phyloP scores from a whole-genome alignment of 2,888 invertebrate species.

The Noctua comes region DNA sequence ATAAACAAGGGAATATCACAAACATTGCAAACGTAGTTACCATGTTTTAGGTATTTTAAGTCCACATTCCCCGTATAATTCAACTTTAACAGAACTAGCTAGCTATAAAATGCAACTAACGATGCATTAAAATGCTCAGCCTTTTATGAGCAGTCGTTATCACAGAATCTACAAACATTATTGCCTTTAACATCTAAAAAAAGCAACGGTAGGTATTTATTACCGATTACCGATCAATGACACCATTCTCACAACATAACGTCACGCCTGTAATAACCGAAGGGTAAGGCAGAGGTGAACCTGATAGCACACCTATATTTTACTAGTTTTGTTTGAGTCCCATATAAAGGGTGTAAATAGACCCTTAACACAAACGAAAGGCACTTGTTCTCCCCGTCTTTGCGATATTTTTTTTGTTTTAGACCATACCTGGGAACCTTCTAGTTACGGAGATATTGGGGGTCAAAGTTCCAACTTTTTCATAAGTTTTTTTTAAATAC shows the following conservation, averaged over 20 bases:
- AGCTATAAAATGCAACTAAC: conserved; percentile 64
- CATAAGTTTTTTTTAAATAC: too few species aligned
- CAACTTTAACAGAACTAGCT: conserved; percentile 56
- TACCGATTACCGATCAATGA: conserved; percentile 48
- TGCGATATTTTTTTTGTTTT: too few species aligned
- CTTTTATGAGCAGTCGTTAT: conserved; percentile 67
- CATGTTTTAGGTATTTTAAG: conserved; percentile 39
- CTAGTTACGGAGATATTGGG: too few species aligned
- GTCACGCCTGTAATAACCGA: not conserved
- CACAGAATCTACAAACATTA: conserved; percentile 64
- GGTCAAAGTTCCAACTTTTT: too few species aligned
- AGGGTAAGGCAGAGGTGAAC: not conserved
- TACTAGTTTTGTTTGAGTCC: not conserved
- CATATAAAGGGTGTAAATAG: too few species aligned
- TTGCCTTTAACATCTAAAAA: conserved; percentile 47
- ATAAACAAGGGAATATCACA: conserved; percentile 13
- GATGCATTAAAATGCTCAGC: conserved; percentile 64
- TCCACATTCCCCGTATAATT: conserved; percentile 41
- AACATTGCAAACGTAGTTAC: conserved; percentile 18
- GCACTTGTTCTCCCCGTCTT: too few species aligned
- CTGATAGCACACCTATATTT: not conserved
- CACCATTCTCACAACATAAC: conserved; percentile 47
- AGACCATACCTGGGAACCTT: too few species aligned
- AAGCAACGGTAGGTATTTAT: conserved; percentile 55
- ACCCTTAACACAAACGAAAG: too few species aligned